A percentile compares a stretch with the other conserved stretches of the same genome.
Evolutionary conservation across 2,888 invertebrate genomes (phyloP).

Genomic region (Drosophila testacea): DNA sequence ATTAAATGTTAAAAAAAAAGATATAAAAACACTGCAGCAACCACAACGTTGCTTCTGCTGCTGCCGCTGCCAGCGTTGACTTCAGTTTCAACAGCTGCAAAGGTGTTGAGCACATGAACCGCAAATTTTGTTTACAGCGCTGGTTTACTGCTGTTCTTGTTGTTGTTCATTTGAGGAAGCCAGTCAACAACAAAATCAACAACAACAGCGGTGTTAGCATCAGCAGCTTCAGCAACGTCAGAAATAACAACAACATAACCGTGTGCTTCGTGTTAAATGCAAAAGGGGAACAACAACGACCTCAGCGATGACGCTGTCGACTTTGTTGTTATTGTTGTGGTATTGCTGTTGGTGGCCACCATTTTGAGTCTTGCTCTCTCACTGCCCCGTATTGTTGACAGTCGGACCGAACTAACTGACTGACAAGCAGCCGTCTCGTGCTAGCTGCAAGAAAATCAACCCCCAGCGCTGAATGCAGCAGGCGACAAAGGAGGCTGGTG

Average conservation of each 20-base stretch:
- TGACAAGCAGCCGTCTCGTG: conserved; percentile 60
- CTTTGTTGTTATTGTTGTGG: conserved; percentile 66
- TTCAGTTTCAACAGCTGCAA: conserved; percentile 41
- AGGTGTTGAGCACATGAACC: conserved; percentile 80
- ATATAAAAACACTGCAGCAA: conserved; percentile 11
- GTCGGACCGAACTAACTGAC: conserved; percentile 49
- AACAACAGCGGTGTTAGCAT: conserved; percentile 2
- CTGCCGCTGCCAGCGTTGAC: conserved; percentile 32
- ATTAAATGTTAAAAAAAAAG: conserved; percentile 26
- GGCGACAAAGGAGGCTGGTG: conserved; percentile 46
- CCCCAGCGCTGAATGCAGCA: conserved; percentile 56
- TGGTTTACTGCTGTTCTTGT: conserved; percentile 45
- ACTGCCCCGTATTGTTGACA: conserved; percentile 40
- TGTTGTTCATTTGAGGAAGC: conserved; percentile 43
- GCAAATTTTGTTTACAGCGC: conserved; percentile 77
- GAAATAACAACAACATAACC: conserved; percentile 31
- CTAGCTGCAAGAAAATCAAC: conserved; percentile 69
- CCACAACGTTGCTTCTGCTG: conserved; percentile 19
- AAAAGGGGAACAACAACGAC: conserved; percentile 60
- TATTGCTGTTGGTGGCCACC: conserved; percentile 72
- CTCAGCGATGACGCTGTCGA: conserved; percentile 64
- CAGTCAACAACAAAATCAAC: conserved; percentile 30
- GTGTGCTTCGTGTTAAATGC: conserved; percentile 66
- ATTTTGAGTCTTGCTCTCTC: conserved; percentile 71
- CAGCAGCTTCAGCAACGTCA: conserved; percentile 22